Conservation (phyloP, 64 coral and sea anemone genomes). For the Stichodactyla mertensii region DNA sequence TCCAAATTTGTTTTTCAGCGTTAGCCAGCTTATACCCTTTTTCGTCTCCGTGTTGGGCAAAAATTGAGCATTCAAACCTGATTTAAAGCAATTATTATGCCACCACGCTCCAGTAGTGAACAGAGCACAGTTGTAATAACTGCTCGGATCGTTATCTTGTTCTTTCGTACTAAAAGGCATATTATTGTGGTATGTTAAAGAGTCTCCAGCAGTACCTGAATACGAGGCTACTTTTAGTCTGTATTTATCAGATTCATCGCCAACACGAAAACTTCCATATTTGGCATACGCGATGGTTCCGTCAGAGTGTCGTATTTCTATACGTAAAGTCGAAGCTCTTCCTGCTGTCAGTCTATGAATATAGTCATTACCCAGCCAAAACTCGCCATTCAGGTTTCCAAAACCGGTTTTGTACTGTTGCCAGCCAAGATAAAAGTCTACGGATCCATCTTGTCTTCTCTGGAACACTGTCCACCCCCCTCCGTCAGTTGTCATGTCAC, state of each 20-base stretch:
- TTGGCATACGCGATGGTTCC: slow-evolving; percentile 18
- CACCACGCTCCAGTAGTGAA: slow-evolving; percentile 5
- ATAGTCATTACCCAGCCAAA: slow-evolving; percentile 58
- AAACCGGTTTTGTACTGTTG: slow-evolving; percentile 31
- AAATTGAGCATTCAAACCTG: slow-evolving; percentile 40
- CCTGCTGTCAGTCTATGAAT: slow-evolving; percentile 35
- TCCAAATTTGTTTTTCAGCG: neutral
- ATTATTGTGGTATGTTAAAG: slow-evolving; percentile 34
- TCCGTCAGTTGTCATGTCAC: too few species aligned
- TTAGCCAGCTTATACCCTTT: neutral
- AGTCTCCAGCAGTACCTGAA: slow-evolving; percentile 50
- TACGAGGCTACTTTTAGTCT: slow-evolving; percentile 32
- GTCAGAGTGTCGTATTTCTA: slow-evolving; percentile 41
- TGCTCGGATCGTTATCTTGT: slow-evolving; percentile 32
- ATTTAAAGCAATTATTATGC: slow-evolving; percentile 15
- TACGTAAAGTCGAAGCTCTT: neutral
- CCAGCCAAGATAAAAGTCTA: slow-evolving; percentile 3
- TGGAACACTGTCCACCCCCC: too few species aligned
- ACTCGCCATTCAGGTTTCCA: slow-evolving; percentile 12
- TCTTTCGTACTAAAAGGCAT: slow-evolving; percentile 58
- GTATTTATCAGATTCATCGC: slow-evolving; percentile 29
- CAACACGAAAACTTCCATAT: slow-evolving; percentile 42
- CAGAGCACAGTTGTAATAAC: neutral
- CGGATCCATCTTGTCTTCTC: neutral
- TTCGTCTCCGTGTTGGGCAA: neutral